Conservation (phyloP, 2,113 vertebrate species). For the Vidua macroura region DNA sequence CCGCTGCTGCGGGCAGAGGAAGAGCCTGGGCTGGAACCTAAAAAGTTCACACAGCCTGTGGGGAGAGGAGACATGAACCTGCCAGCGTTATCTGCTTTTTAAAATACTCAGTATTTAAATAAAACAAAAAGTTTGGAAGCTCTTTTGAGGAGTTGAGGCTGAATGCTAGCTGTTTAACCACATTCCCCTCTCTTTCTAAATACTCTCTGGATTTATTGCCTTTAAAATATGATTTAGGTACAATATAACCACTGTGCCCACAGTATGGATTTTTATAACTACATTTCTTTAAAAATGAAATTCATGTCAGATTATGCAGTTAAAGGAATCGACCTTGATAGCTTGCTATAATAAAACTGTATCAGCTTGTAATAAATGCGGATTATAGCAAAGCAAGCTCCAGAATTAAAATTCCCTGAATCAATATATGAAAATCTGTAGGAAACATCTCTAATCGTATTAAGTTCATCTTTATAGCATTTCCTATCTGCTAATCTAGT, state of each 20-base stretch:
- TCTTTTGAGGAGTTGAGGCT: neutral
- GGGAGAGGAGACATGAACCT: neutral
- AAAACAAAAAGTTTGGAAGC: slow-evolving; percentile 7
- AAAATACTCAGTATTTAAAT: neutral
- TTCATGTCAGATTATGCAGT: slow-evolving; percentile 68
- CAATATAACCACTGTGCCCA: slow-evolving; percentile 49
- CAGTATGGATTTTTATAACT: slow-evolving; percentile 66
- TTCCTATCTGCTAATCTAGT: slow-evolving; percentile 87
- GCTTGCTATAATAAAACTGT: slow-evolving; percentile 70
- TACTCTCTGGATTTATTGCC: slow-evolving; percentile 46
- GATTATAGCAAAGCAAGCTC: slow-evolving; percentile 85
- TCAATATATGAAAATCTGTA: slow-evolving; percentile 88
- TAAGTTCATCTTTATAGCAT: slow-evolving; percentile 78
- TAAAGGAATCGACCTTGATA: slow-evolving; percentile 71
- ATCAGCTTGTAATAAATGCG: slow-evolving; percentile 83
- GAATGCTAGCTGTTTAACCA: neutral
- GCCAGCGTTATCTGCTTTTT: neutral
- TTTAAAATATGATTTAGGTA: slow-evolving; percentile 56
- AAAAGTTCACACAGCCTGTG: neutral
- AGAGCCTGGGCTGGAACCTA: neutral
- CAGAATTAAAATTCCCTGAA: slow-evolving; percentile 91
- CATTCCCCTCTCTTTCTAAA: neutral
- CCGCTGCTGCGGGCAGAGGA: neutral
- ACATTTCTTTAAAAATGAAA: slow-evolving; percentile 69
- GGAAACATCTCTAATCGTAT: slow-evolving; percentile 83